Conservation (phyloP, 2,888 invertebrate genomes). For the Furcula furcula region DNA sequence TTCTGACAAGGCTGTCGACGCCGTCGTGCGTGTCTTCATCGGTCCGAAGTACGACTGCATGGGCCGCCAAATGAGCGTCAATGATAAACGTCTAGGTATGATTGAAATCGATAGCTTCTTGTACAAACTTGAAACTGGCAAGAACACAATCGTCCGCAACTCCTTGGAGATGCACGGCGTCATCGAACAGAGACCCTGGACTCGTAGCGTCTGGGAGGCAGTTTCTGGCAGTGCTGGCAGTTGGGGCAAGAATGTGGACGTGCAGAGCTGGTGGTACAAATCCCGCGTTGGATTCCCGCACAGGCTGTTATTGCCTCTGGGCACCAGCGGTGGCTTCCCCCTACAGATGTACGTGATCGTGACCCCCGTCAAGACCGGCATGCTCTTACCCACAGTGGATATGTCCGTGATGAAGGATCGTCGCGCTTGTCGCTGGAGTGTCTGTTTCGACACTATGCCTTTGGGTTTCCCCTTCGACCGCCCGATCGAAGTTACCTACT, state of each 20-base stretch:
- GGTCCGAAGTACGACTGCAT: slow-evolving; percentile 87
- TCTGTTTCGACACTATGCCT: slow-evolving; percentile 83
- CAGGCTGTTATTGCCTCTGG: slow-evolving; percentile 87
- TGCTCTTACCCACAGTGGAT: slow-evolving; percentile 67
- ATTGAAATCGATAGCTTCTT: slow-evolving; percentile 79
- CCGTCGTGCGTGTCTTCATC: slow-evolving; percentile 85
- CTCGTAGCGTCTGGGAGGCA: slow-evolving; percentile 48
- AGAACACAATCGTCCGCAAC: slow-evolving; percentile 85
- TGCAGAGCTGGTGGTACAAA: slow-evolving; percentile 80
- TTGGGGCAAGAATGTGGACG: slow-evolving; percentile 75
- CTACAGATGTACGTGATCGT: slow-evolving; percentile 85
- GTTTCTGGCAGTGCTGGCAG: slow-evolving; percentile 54
- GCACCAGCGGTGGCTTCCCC: slow-evolving; percentile 83
- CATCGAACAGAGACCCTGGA: slow-evolving; percentile 81
- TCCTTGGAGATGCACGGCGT: slow-evolving; percentile 85
- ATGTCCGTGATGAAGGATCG: slow-evolving; percentile 72
- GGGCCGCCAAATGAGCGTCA: slow-evolving; percentile 77
- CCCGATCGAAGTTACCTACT: slow-evolving; percentile 78
- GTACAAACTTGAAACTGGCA: slow-evolving; percentile 83
- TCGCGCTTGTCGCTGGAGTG: slow-evolving; percentile 78
- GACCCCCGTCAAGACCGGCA: slow-evolving; percentile 76
- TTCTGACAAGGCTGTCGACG: slow-evolving; percentile 80
- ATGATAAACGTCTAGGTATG: slow-evolving; percentile 70
- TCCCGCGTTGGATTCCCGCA: slow-evolving; percentile 84
- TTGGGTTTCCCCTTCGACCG: slow-evolving; percentile 90